phyloP scores from a whole-genome alignment of 2,113 vertebrate species.

The Struthidea cinerea region DNA sequence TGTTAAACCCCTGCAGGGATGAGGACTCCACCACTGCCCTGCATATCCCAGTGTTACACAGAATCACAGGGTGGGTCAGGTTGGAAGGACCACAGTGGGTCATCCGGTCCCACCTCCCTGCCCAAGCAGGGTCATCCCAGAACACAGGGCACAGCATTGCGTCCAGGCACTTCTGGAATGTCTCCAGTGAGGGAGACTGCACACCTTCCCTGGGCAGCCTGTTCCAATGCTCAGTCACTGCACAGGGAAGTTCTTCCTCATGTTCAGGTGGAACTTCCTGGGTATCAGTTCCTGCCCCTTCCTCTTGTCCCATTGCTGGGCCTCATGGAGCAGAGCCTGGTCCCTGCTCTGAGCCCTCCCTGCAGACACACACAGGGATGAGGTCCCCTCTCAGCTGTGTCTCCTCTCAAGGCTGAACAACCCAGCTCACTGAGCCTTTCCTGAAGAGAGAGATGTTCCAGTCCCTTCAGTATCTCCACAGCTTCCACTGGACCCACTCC shows the following conservation, averaged over 20 bases:
- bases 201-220: not conserved
- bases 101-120: not conserved
- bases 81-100: not conserved
- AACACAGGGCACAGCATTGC: not conserved
- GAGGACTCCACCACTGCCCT: not conserved
- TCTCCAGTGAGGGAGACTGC: not conserved
- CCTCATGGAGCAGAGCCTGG: not conserved
- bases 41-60: fast-evolving
- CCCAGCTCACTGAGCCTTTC: not conserved
- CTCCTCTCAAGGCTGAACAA: not conserved
- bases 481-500: not conserved
- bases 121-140: not conserved
- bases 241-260: not conserved
- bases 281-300: not conserved
- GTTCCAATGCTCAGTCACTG: not conserved
- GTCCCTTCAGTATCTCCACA: not conserved
- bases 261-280: not conserved
- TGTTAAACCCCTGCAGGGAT: not conserved
- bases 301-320: not conserved
- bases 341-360: not conserved
- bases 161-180: not conserved
- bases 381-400: not conserved
- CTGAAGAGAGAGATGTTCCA: not conserved
- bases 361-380: not conserved
- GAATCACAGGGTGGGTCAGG: not conserved